Conservation (phyloP, 2,113 vertebrate species). For the Sylvia atricapilla region DNA sequence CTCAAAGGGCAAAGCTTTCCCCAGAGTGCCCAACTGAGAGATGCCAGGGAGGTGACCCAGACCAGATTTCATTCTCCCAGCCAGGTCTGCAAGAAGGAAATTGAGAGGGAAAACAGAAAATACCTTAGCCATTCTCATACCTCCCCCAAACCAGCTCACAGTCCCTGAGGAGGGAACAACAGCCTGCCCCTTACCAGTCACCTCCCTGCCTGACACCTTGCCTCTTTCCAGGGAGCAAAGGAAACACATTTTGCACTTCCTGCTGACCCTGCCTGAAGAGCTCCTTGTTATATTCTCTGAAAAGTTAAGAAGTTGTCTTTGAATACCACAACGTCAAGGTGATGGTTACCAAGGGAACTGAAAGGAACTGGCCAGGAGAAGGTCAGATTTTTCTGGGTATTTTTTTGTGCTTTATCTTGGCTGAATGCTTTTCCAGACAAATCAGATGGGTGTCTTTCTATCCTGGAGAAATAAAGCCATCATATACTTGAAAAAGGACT, state of each 20-base stretch:
- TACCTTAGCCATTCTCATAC: background rate
- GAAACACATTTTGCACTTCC: constrained; percentile 11
- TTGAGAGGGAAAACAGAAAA: background rate
- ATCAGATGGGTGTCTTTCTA: constrained; percentile 45
- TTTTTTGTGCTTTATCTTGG: constrained; percentile 69
- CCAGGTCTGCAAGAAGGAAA: background rate
- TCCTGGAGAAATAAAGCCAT: constrained; percentile 52
- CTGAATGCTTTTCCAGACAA: constrained; percentile 60
- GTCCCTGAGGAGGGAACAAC: background rate
- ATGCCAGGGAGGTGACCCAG: background rate
- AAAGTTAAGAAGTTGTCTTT: constrained; percentile 71
- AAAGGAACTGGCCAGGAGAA: constrained; percentile 71
- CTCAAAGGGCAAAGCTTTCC: background rate
- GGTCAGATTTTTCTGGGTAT: constrained; percentile 51
- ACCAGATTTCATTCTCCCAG: background rate
- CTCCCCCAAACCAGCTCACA: background rate
- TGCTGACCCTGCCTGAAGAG: constrained; percentile 23
- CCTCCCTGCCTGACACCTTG: background rate
- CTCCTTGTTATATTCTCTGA: constrained; percentile 41
- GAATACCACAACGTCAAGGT: constrained; percentile 67
- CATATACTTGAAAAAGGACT: constrained; percentile 26
- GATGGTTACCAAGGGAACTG: constrained; percentile 79
- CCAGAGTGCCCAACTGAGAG: background rate
- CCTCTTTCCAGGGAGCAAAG: constrained; percentile 5
- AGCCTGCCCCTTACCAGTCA: background rate